Evolutionary conservation across 2,113 vertebrate species (phyloP), one percentile per base, ranked within the genome.

Genomic region (Climacteris rufus): DNA sequence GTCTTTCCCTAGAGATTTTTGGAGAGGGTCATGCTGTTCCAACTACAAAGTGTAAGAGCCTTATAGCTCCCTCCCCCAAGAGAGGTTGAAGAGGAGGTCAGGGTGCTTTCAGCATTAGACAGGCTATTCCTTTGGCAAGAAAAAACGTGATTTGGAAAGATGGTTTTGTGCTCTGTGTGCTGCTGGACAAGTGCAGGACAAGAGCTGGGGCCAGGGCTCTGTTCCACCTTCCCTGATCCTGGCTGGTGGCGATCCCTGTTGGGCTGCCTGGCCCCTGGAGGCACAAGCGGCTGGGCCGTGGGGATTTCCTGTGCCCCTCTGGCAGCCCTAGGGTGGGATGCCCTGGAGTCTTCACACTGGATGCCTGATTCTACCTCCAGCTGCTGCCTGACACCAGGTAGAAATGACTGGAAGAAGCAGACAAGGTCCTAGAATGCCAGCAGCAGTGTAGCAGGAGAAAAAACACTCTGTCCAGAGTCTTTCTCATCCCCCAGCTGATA

Each of bases 401-500:
- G 87, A 93, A 90, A 54, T 63, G 47, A 39, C 50, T 3, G 1
- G 45, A 92, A 50, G 53, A 80, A 28, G 31, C 10, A 60, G 74
- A 18, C 27, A 39, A 28, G 50, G 37, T 95, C 14, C 33, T 54
- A 3, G 37, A 21, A 74, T 66, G 42, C 30, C 50, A n/a, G 30
- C 40, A 87, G 47, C 53, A 50, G 50, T 7, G 11, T 11, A 56
- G 25, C 31, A 30, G 49, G 56, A 77, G 30, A 10, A 75, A 69
- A 78, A n/a, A 2, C 1, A 2, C 44, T 20, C 2, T 0, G 0
- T 56, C 49, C 63, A n/a, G 23, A 16, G 28, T 64, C n/a, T 27
- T 40, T 40, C 57, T 75, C 39, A 70, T 50, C 16, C 57, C 21
- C 11, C 25, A 47, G 53, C 57, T 53, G 13, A 52, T 5, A 61